Evolutionary conservation across 2,888 invertebrate genomes (phyloP), one percentile per base, ranked within the genome.

Genomic region (Microctonus brassicae): DNA sequence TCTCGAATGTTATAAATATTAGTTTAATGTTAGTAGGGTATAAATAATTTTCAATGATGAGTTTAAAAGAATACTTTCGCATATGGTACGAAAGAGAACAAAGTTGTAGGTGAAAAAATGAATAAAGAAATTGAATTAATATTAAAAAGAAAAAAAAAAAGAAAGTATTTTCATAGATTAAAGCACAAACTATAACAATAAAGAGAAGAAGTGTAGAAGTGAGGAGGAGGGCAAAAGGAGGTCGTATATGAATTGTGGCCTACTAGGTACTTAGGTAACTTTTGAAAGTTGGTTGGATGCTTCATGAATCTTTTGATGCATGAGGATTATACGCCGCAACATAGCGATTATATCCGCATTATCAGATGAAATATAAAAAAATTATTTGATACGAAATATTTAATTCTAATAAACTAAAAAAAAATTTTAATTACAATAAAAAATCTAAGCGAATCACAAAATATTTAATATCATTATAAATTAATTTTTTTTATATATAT

Each of bases 261-360:
- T 53, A 69, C 66, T 65, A 70, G 47, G 68, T 76, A 73, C 76
- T 78, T 75, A 76, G 72, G 70, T 26, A 58, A 76, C 75, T 75
- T 76, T 62, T 62, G 33, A 74, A 78, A 76, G 76, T 78, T 78
- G 67, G 64, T 73, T 36, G 66, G 53, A 71, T 53, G 66, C 69
- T 76, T 74, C 74, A 77, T 75, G 78, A 80, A 78, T 80, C 75
- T 65, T 57, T 52, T 62, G 61, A 69, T 67, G 36, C 36, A 66
- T 70, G 69, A 34, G 34, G 5, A 20, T 39, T 62, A 29, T 36
- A 68, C 57, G 72, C 62, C 33, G 22, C 71, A 69, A 67, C 67
- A 58, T 70, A 57, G 72, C 75, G 75, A 74, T 76, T 76, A 76
- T 75, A 76, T 67, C 73, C 75, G 69, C 75, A 76, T 76, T 75